These are phyloP conservation scores for Nothobranchius kuhntae DNA, from an alignment of 2,113 vertebrate species.

Conservation along the genomic window DNA sequence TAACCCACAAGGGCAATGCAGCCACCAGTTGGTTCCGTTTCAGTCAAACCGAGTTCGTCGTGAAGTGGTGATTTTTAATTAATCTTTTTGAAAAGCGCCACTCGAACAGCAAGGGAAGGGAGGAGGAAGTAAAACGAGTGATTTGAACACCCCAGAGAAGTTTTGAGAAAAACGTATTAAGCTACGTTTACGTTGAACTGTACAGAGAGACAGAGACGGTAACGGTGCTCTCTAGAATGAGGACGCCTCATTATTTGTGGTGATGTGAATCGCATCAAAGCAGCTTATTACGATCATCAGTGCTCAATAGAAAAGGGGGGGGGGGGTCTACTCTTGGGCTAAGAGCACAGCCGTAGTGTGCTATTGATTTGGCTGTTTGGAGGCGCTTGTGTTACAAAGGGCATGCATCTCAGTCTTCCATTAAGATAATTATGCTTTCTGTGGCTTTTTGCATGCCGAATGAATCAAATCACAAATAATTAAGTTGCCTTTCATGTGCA, in stretches of 20 bases:
- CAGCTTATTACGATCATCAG: conserved; percentile 79
- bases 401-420: conserved; percentile 75
- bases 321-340: conserved; percentile 64
- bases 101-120: conserved; percentile 20
- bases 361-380: conserved; percentile 80
- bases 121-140: conserved; percentile 17
- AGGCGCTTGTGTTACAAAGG: conserved; percentile 78
- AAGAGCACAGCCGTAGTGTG: conserved; percentile 55
- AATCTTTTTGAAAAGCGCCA: conserved; percentile 30
- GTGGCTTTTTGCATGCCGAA: conserved; percentile 62
- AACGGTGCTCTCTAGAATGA: conserved; percentile 61
- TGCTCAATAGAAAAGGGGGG: conserved; percentile 65
- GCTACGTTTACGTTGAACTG: conserved; percentile 52
- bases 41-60: conserved; percentile 20
- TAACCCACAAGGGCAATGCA: background rate
- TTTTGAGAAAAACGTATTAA: conserved; percentile 44
- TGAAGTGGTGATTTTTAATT: conserved; percentile 38
- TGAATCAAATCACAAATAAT: conserved; percentile 76
- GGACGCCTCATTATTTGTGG: conserved; percentile 71
- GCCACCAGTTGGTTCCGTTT: conserved; percentile 42
- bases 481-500: conserved; percentile 64
- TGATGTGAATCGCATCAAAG: conserved; percentile 69
- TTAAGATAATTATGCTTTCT: conserved; percentile 76
- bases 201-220: conserved; percentile 45
- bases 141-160: conserved; percentile 39